Conservation (phyloP, 2,888 invertebrate genomes). For the Lochmaea capreae region DNA sequence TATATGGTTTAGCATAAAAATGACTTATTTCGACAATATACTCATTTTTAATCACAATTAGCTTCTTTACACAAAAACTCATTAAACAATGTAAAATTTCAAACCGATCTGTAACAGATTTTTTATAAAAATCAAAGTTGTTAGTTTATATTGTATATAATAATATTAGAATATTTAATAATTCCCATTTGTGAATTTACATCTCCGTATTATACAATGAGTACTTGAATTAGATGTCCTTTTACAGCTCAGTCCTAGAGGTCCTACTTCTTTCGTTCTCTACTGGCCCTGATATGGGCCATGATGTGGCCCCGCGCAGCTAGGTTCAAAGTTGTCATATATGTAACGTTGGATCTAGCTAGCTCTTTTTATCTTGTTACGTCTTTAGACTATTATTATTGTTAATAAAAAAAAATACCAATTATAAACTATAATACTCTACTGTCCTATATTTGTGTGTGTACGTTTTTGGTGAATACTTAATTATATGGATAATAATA, state of each 20-base stretch:
- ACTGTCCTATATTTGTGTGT: slow-evolving; percentile 66
- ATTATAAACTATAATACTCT: slow-evolving; percentile 58
- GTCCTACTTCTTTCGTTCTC: slow-evolving; percentile 10
- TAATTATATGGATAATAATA: slow-evolving; percentile 42
- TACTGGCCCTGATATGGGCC: slow-evolving; percentile 40
- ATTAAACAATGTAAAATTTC: neutral
- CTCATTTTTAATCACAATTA: too few species aligned
- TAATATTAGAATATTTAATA: neutral
- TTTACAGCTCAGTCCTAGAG: neutral
- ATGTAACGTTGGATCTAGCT: slow-evolving; percentile 58
- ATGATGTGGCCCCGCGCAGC: slow-evolving; percentile 55
- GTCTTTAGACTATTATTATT: slow-evolving; percentile 62
- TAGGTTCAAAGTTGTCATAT: slow-evolving; percentile 59
- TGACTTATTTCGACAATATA: too few species aligned
- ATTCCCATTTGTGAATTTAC: neutral
- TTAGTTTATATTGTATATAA: slow-evolving; percentile 4
- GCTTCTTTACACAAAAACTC: neutral
- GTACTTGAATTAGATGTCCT: neutral
- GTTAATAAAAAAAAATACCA: slow-evolving; percentile 57
- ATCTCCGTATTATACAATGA: neutral
- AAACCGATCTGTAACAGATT: neutral
- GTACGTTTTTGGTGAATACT: slow-evolving; percentile 63
- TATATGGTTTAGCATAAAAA: too few species aligned
- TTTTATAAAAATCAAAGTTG: slow-evolving; percentile 2
- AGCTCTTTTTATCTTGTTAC: slow-evolving; percentile 63